A percentile compares a stretch with the other conserved stretches of the same genome.
Evolutionary conservation across 2,113 vertebrate genomes (phyloP).

Genomic region (Struthidea cinerea): DNA sequence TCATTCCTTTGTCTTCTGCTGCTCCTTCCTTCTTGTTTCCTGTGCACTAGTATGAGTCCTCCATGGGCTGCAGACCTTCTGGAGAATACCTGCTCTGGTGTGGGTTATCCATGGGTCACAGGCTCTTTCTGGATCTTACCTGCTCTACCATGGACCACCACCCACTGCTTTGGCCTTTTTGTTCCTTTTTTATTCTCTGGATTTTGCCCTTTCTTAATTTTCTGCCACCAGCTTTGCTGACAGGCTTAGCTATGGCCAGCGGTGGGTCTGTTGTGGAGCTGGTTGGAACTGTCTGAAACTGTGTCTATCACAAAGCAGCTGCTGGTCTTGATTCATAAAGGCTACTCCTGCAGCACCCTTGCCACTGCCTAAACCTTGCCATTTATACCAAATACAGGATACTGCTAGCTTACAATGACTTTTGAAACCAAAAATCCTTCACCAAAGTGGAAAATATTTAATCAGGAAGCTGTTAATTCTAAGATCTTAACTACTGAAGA

Average conservation of each 20-base stretch:
- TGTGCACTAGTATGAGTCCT: rapidly evolving
- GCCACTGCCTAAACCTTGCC: neutral
- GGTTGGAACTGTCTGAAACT: rapidly evolving
- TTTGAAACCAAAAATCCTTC: neutral
- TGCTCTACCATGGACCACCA: rapidly evolving
- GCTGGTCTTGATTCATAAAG: neutral
- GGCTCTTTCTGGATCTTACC: neutral
- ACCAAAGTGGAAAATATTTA: neutral
- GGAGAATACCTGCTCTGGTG: neutral
- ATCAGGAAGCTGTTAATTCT: neutral
- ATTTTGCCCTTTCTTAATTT: neutral
- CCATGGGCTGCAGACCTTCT: neutral
- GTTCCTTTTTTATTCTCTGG: neutral
- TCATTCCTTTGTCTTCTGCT: neutral
- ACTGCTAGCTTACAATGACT: neutral
- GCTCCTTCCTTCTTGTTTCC: neutral
- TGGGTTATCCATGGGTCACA: neutral
- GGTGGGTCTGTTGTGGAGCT: rapidly evolving
- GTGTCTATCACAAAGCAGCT: neutral
- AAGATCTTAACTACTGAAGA: neutral
- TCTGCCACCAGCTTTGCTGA: neutral
- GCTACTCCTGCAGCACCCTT: rapidly evolving
- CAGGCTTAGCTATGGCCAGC: neutral
- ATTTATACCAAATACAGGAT: neutral
- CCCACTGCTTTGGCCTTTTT: neutral